Conservation (phyloP, 1,140 invertebrate genomes). For the Drosophila triauraria region DNA sequence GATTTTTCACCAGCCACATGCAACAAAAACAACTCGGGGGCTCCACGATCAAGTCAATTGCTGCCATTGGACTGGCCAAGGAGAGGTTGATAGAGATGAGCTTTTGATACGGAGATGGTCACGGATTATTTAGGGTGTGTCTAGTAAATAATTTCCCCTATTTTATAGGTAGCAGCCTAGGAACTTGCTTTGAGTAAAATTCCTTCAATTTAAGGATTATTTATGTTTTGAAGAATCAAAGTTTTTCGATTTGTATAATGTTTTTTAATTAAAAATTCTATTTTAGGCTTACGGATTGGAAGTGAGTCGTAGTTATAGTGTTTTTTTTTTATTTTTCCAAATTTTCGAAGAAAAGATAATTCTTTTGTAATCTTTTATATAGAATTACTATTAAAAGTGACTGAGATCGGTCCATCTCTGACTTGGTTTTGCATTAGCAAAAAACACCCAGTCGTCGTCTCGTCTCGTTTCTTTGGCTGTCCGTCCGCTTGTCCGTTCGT, state of each 20-base stretch:
- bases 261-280: too few species aligned
- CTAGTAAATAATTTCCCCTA: too few species aligned
- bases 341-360: too few species aligned
- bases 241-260: too few species aligned
- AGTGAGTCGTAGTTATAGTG: not conserved
- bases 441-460: conserved; percentile 35
- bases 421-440: conserved; percentile 22
- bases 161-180: too few species aligned
- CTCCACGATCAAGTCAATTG: conserved; percentile 63
- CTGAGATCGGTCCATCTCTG: conserved; percentile 56
- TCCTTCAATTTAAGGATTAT: too few species aligned
- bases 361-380: not conserved
- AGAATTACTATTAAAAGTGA: not conserved
- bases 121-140: not conserved
- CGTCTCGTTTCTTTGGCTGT: conserved; percentile 38
- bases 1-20: conserved; percentile 53
- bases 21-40: conserved; percentile 13
- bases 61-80: conserved; percentile 31
- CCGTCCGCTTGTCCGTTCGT: conserved; percentile 18
- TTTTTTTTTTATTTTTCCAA: not conserved
- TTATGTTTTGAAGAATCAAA: too few species aligned
- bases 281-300: not conserved
- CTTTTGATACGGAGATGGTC: not conserved
- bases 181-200: too few species aligned
- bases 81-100: conserved; percentile 35